A percentile compares a stretch with the other conserved stretches of the same genome.
These are phyloP conservation scores for Sander lucioperca DNA, from an alignment of 2,113 vertebrate genomes.

Conservation along the genomic window DNA sequence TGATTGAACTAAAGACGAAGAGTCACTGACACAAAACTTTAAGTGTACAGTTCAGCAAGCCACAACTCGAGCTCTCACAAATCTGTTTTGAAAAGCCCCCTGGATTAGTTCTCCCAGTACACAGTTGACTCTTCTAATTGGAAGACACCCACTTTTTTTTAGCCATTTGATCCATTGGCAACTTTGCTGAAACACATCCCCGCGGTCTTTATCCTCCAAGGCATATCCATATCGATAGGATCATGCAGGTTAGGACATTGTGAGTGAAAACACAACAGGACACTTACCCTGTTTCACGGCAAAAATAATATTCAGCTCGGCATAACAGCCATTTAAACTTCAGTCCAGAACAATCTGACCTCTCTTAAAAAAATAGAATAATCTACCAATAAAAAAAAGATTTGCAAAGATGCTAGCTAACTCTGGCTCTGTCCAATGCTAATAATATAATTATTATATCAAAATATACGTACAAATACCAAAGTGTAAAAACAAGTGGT, in stretches of 20 bases:
- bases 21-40: constrained; percentile 77
- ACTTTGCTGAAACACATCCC: constrained; percentile 62
- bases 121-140: constrained; percentile 79
- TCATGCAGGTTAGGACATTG: constrained; percentile 44
- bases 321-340: constrained; percentile 1
- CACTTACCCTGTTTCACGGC: constrained; percentile 13
- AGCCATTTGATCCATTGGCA: constrained; percentile 68
- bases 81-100: constrained; percentile 68
- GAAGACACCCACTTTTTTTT: constrained; percentile 69
- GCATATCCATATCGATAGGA: constrained; percentile 47
- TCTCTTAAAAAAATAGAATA: neutral
- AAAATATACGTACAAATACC: too few species aligned
- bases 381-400: neutral
- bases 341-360: neutral
- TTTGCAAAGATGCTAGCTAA: neutral
- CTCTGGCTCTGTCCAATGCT: too few species aligned
- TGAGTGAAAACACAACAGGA: constrained; percentile 32
- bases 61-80: constrained; percentile 72
- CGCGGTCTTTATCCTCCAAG: constrained; percentile 64
- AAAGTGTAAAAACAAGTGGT: too few species aligned
- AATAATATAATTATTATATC: too few species aligned
- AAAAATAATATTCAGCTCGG: constrained; percentile 22
- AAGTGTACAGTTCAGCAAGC: constrained; percentile 71
- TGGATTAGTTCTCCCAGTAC: constrained; percentile 77
- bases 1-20: constrained; percentile 74